These are phyloP conservation scores for Drosophila chauvacae DNA, from an alignment of 1,140 invertebrate genomes.

Conservation along the genomic window DNA sequence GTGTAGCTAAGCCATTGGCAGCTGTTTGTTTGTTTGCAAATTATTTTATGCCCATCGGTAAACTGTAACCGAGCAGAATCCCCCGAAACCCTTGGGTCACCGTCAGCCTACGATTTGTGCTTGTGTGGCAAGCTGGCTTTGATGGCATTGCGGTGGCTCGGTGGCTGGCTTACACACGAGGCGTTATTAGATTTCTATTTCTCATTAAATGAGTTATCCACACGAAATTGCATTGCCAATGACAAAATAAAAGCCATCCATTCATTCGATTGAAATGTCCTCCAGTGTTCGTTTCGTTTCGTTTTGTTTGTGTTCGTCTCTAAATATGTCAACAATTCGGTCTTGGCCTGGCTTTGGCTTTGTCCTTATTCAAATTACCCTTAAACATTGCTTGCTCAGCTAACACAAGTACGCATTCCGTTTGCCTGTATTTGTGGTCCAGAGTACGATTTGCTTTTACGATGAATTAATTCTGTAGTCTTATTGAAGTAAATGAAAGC, in stretches of 20 bases:
- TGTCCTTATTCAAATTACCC: slow-evolving; percentile 67
- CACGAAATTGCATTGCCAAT: slow-evolving; percentile 59
- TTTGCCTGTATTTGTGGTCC: slow-evolving; percentile 20
- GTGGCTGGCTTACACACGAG: slow-evolving; percentile 17
- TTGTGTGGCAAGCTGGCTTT: slow-evolving; percentile 24
- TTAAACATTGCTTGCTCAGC: slow-evolving; percentile 65
- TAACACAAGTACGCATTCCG: slow-evolving; percentile 26
- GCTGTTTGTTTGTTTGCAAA: slow-evolving; percentile 73
- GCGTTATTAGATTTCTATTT: slow-evolving; percentile 74
- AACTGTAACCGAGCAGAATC: slow-evolving; percentile 51
- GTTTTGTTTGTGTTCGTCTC: slow-evolving; percentile 2
- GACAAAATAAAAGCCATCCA: slow-evolving; percentile 64
- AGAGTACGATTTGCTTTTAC: slow-evolving; percentile 46
- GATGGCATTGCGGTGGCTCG: slow-evolving; percentile 33
- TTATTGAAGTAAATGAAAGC: slow-evolving; percentile 38
- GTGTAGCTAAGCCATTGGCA: slow-evolving; percentile 40
- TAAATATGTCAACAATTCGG: slow-evolving; percentile 19
- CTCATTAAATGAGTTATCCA: slow-evolving; percentile 76
- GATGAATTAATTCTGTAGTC: slow-evolving; percentile 48
- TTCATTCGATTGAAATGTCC: slow-evolving; percentile 67
- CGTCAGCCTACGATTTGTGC: slow-evolving; percentile 1
- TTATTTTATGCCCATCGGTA: slow-evolving; percentile 69
- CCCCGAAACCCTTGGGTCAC: slow-evolving; percentile 2
- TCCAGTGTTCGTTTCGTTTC: neutral
- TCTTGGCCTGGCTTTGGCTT: slow-evolving; percentile 21